Percentiles rank a stretch among this genome's conserved stretches.
Evolutionary conservation across 2,888 invertebrate species (phyloP).

Genomic region (Sarcophaga carnaria): DNA sequence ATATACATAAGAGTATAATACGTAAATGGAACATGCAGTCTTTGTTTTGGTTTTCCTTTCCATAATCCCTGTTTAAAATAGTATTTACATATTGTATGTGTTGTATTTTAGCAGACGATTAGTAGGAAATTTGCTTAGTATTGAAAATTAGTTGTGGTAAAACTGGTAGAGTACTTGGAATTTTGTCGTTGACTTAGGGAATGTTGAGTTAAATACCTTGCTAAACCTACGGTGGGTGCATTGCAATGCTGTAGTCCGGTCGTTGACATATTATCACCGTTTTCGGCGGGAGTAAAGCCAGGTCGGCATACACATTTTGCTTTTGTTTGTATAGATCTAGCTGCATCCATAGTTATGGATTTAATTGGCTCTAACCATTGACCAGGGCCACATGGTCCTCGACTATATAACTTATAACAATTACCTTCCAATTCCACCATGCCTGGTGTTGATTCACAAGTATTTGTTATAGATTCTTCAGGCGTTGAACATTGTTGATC

Average conservation of each 20-base stretch:
- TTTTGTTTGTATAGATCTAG: conserved; percentile 75
- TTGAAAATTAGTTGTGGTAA: conserved; percentile 63
- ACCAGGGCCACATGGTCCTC: conserved; percentile 89
- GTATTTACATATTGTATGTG: background rate
- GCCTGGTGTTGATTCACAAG: conserved; percentile 85
- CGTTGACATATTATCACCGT: conserved; percentile 54
- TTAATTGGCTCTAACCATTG: conserved; percentile 87
- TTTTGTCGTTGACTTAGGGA: conserved; percentile 70
- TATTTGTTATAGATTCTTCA: conserved; percentile 70
- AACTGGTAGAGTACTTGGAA: conserved; percentile 64
- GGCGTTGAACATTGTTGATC: conserved; percentile 78
- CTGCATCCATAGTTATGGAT: conserved; percentile 56
- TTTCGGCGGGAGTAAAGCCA: conserved; percentile 82
- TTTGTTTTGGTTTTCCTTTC: background rate
- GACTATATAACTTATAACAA: conserved; percentile 90
- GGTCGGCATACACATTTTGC: conserved; percentile 88
- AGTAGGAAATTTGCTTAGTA: conserved; percentile 10
- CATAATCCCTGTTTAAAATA: background rate
- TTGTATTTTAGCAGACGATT: background rate
- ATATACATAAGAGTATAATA: background rate
- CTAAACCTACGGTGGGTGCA: conserved; percentile 85
- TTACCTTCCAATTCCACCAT: conserved; percentile 86
- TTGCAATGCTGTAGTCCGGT: conserved; percentile 82
- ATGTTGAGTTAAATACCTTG: conserved; percentile 84
- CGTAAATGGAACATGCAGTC: conserved; percentile 24